These are phyloP conservation scores for Parnassius apollo DNA, from an alignment of 2,888 invertebrate genomes.

Conservation along the genomic window DNA sequence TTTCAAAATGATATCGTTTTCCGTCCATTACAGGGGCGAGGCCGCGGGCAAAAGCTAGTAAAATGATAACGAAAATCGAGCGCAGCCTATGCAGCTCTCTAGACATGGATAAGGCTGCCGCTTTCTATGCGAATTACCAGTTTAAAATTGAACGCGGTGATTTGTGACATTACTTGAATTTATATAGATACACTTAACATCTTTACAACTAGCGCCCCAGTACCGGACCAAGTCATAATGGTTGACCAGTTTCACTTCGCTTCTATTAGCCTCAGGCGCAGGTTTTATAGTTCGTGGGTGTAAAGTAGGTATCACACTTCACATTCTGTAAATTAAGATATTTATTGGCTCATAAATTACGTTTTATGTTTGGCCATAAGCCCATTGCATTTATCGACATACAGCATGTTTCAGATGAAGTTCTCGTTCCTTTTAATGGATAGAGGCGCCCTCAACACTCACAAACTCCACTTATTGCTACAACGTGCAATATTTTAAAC, in stretches of 20 bases:
- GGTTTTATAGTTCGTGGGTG: slow-evolving; percentile 57
- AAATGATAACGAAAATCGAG: slow-evolving; percentile 38
- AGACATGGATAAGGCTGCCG: slow-evolving; percentile 58
- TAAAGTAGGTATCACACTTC: slow-evolving; percentile 47
- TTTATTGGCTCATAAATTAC: slow-evolving; percentile 45
- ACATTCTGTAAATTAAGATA: slow-evolving; percentile 48
- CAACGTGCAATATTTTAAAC: too few relatives aligned
- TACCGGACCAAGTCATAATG: slow-evolving; percentile 43
- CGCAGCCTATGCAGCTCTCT: slow-evolving; percentile 40
- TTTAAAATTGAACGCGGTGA: slow-evolving; percentile 40
- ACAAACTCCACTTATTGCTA: too few relatives aligned
- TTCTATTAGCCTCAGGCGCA: slow-evolving; percentile 61
- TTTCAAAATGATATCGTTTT: too few relatives aligned
- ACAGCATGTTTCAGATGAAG: too few relatives aligned
- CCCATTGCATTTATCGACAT: too few relatives aligned
- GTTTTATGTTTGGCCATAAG: slow-evolving; percentile 1
- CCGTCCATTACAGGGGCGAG: too few relatives aligned
- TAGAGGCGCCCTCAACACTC: too few relatives aligned
- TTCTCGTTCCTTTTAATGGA: too few relatives aligned
- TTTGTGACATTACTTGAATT: slow-evolving; percentile 30
- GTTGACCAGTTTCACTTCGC: slow-evolving; percentile 57
- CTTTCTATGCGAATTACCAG: slow-evolving; percentile 60
- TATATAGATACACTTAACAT: slow-evolving; percentile 13
- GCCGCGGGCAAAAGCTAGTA: too few relatives aligned
- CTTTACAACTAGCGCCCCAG: slow-evolving; percentile 34